Conservation (phyloP, 2,888 invertebrate species). For the Chrysotoxum bicinctum region DNA sequence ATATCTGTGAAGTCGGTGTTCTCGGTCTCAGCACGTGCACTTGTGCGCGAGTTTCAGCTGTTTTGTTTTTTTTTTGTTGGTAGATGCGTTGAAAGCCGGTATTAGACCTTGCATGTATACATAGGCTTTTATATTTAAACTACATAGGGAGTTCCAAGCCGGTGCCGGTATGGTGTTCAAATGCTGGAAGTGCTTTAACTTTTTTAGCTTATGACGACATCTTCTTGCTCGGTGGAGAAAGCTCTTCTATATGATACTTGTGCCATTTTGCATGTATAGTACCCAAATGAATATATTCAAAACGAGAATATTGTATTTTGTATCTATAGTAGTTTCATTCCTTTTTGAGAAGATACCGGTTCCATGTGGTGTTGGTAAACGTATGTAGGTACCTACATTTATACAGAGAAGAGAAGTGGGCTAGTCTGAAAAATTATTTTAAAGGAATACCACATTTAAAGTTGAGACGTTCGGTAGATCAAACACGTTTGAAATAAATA, state of each 20-base stretch:
- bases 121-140: background rate
- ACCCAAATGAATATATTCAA: no score
- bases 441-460: constrained; percentile 59
- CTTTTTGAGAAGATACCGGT: constrained; percentile 63
- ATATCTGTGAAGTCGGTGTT: constrained; percentile 1
- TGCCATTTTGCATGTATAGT: constrained; percentile 23
- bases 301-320: constrained; percentile 41
- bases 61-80: constrained; percentile 11
- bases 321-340: constrained; percentile 44
- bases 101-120: background rate
- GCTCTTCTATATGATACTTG: constrained; percentile 36
- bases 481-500: constrained; percentile 45
- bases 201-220: constrained; percentile 58
- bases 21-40: constrained; percentile 44
- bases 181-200: constrained; percentile 40
- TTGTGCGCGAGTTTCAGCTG: constrained; percentile 54
- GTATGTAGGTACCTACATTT: background rate
- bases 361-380: constrained; percentile 54
- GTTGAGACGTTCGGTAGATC: constrained; percentile 66
- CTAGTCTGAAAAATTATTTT: constrained; percentile 34
- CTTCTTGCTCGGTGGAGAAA: constrained; percentile 4
- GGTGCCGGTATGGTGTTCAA: constrained; percentile 42
- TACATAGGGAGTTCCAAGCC: constrained; percentile 14
- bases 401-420: constrained; percentile 41
- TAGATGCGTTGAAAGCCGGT: constrained; percentile 50